Base-by-base conservation (phyloP, 2,888 invertebrate species). In the Coronaproctus castanopsis region DNA sequence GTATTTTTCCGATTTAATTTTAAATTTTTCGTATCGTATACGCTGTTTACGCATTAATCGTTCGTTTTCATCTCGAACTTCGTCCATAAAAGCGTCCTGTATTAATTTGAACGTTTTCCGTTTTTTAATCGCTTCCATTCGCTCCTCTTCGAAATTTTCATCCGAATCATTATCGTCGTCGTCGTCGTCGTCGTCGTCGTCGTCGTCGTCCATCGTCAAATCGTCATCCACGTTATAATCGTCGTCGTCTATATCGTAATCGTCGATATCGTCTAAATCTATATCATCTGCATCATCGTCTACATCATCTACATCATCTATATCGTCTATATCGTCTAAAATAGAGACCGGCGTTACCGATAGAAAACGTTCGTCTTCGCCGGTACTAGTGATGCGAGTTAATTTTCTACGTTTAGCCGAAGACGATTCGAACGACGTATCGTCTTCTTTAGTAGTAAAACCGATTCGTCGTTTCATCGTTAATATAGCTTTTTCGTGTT, bases 211-310 rank as follows among this genome's bases (percentile, higher is more conserved):
- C 21, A 55, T 55, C 23, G 55, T 55, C 14, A 55, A 55, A 21
- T 59, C 55, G 2, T 59, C 55, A 19, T 55, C 59, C 20, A 54
- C 20, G 24, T 58, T 54, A 2, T 53, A 54, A 24, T 58, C 58
- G 36, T 24, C 55, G 14, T 59, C 59, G 22, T 55, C 55, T 14
- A 52, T 55, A 24, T 59, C 59, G 23, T 59, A 55, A 22, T 59
- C 59, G n/a, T 59, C 59, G 2, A 55, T 55, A 14, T 59, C 59
- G 8, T 59, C 59, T 2, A 55, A 52, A 1, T 59, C 59, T 3
- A 54, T 54, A 2, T 59, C 59, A 8, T 55, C 59, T 1, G 55
- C 50, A 3, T 55, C 55, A 23, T 58, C 54, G n/a, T 24, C 24
- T 1, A 55, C 56, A 8, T 54, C 54, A 14, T 58, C 58, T 19